These are phyloP conservation scores for Ctenodactylus gundi DNA, from an alignment of 2,113 vertebrate species.

Conservation along the genomic window DNA sequence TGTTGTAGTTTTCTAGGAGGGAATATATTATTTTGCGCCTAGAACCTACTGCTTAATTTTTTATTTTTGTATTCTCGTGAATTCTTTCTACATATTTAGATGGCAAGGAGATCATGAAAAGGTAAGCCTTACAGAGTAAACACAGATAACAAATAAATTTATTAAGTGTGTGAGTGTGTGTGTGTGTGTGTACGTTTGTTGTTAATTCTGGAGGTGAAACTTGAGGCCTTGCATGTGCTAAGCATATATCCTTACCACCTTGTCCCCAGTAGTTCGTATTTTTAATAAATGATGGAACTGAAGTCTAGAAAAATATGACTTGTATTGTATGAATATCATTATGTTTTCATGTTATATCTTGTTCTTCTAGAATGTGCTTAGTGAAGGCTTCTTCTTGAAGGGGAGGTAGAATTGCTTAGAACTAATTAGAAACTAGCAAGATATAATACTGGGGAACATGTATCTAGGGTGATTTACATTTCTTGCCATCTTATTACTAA, in stretches of 20 bases:
- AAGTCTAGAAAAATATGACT: background rate
- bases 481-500: slow-evolving; percentile 35
- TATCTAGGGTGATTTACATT: slow-evolving; percentile 12
- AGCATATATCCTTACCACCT: background rate
- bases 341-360: background rate
- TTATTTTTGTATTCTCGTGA: background rate
- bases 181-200: background rate
- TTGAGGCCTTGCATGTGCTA: background rate
- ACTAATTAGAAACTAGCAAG: slow-evolving; percentile 51
- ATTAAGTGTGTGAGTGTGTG: background rate
- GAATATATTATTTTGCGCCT: background rate
- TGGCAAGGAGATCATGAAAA: background rate
- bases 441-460: background rate
- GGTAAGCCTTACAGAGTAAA: background rate
- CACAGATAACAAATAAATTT: no score
- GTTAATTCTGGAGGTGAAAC: background rate
- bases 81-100: background rate
- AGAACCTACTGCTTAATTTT: background rate
- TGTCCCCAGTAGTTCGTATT: background rate
- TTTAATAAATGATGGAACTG: background rate
- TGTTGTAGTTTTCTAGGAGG: background rate
- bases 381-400: slow-evolving; percentile 25
- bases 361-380: background rate
- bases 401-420: background rate
- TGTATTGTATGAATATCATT: background rate